These are phyloP conservation scores for Corythornis vintsioides DNA, from an alignment of 2,113 vertebrate species.

Conservation along the genomic window DNA sequence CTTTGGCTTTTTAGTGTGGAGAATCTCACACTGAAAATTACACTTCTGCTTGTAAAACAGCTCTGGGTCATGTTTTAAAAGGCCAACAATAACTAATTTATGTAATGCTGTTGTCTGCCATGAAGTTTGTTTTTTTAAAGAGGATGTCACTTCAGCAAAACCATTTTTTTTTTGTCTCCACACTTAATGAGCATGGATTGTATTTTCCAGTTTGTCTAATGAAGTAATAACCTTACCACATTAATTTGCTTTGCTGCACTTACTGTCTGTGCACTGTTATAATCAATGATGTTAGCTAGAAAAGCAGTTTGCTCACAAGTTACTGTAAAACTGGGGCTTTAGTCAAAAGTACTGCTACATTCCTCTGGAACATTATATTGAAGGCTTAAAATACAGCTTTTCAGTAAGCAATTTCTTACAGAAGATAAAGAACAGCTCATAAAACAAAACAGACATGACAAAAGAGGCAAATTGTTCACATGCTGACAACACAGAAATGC, in stretches of 20 bases:
- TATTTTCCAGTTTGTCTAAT: slow-evolving; percentile 29
- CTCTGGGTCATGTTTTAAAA: not conserved
- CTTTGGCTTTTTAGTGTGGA: not conserved
- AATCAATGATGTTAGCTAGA: not conserved
- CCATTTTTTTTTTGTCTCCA: not conserved
- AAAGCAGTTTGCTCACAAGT: not conserved
- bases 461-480: not conserved
- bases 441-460: not conserved
- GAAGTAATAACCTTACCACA: slow-evolving; percentile 6
- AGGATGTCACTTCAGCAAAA: slow-evolving; percentile 5
- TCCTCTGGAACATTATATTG: not conserved
- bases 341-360: not conserved
- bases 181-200: not conserved
- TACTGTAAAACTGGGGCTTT: not conserved
- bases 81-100: not conserved
- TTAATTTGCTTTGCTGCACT: slow-evolving; percentile 25
- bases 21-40: slow-evolving; percentile 4
- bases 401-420: not conserved
- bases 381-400: slow-evolving; percentile 15
- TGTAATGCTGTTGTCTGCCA: not conserved
- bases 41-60: slow-evolving; percentile 19
- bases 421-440: not conserved
- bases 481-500: not conserved
- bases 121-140: not conserved
- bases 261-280: not conserved